Evolutionary conservation across 1,140 invertebrate species (phyloP).

Genomic region (Drosophila melanica): DNA sequence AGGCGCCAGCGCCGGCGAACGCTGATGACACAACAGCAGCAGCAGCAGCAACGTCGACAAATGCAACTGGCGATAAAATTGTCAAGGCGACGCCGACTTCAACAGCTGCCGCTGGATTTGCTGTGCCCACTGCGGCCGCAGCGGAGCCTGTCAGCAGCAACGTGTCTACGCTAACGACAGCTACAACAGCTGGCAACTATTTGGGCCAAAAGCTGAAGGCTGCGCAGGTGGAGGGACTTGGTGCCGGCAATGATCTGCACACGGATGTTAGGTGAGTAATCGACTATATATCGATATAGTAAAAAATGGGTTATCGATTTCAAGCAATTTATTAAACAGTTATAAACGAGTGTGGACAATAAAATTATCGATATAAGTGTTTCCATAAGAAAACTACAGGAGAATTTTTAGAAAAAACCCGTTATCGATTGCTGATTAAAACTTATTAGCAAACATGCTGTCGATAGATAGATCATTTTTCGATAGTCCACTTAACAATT

Average conservation of each 20-base stretch:
- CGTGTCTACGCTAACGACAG: conserved; percentile 65
- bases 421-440: no score
- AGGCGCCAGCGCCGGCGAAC: conserved; percentile 12
- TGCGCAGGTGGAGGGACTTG: conserved; percentile 76
- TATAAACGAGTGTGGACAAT: no score
- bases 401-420: no score
- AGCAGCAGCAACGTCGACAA: conserved; percentile 24
- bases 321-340: no score
- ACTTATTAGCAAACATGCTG: no score
- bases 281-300: no score
- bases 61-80: conserved; percentile 55
- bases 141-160: conserved; percentile 17
- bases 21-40: conserved; percentile 31
- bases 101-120: conserved; percentile 13
- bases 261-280: conserved; percentile 76
- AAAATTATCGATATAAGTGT: no score
- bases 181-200: conserved; percentile 74
- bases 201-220: conserved; percentile 80
- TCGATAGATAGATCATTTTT: no score
- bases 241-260: conserved; percentile 75
- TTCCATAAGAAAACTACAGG: no score
- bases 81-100: conserved; percentile 32
- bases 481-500: no score
- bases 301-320: neutral
- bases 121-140: conserved; percentile 12